Evolutionary conservation across 2,888 invertebrate genomes (phyloP).

Genomic region (Mesoligia furuncula): DNA sequence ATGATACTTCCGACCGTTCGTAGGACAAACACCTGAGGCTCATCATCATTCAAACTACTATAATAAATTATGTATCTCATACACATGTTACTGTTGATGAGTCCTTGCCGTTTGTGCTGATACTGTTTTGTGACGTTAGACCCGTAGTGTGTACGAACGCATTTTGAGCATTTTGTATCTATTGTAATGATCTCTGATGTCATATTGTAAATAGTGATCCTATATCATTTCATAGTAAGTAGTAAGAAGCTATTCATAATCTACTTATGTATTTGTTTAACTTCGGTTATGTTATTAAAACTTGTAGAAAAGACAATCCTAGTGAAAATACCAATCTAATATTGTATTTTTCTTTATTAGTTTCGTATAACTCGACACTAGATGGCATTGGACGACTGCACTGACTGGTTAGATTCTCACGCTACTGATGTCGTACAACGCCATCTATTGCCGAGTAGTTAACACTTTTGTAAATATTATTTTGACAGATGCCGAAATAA

Average conservation of each 20-base stretch:
- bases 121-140: constrained; percentile 46
- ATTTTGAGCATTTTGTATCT: constrained; percentile 67
- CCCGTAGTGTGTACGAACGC: constrained; percentile 57
- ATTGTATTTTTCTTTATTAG: constrained; percentile 61
- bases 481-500: constrained; percentile 58
- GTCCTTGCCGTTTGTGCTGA: constrained; percentile 51
- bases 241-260: constrained; percentile 61
- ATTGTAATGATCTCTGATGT: constrained; percentile 68
- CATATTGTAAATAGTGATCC: constrained; percentile 68
- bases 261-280: constrained; percentile 59
- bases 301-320: constrained; percentile 68
- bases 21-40: constrained; percentile 47
- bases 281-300: constrained; percentile 62
- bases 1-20: constrained; percentile 28
- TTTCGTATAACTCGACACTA: constrained; percentile 51
- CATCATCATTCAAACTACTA: constrained; percentile 47
- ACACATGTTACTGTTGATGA: constrained; percentile 53
- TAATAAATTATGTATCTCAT: constrained; percentile 55
- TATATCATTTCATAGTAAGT: constrained; percentile 64
- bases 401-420: constrained; percentile 2
- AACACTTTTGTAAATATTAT: constrained; percentile 66
- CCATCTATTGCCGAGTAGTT: constrained; percentile 55
- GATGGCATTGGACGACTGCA: constrained; percentile 45
- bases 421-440: constrained; percentile 39
- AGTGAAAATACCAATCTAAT: constrained; percentile 59